Percentiles rank a stretch among this genome's conserved stretches.
These are phyloP conservation scores for Trachurus trachurus DNA, from an alignment of 2,797 vertebrate genomes.

Conservation along the genomic window DNA sequence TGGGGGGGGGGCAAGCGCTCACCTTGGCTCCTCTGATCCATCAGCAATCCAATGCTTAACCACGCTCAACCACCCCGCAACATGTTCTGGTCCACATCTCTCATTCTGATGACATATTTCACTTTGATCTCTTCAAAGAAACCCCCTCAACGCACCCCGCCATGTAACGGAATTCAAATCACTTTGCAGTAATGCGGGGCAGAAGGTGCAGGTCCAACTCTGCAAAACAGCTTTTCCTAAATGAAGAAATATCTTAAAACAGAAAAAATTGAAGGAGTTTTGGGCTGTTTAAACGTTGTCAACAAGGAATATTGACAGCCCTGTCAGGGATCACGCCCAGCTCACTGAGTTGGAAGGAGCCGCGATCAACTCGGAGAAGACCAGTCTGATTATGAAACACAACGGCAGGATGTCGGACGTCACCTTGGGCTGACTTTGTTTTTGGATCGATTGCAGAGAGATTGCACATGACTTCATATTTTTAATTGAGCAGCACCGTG, in stretches of 20 bases:
- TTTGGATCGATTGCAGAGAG: slow-evolving; percentile 79
- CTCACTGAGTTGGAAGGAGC: slow-evolving; percentile 37
- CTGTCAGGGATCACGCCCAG: slow-evolving; percentile 23
- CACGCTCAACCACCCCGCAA: slow-evolving; percentile 21
- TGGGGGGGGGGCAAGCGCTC: slow-evolving; percentile 45
- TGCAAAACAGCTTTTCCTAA: not conserved
- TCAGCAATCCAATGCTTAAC: slow-evolving; percentile 38
- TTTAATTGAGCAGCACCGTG: slow-evolving; percentile 83
- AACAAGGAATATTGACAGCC: slow-evolving; percentile 28
- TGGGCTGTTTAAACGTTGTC: slow-evolving; percentile 8
- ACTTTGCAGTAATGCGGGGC: slow-evolving; percentile 9
- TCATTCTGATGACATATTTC: slow-evolving; percentile 50
- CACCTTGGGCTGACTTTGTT: slow-evolving; percentile 87
- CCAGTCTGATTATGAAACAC: slow-evolving; percentile 62
- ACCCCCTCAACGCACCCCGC: not conserved
- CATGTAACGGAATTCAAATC: slow-evolving; percentile 32
- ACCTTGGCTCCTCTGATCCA: slow-evolving; percentile 46
- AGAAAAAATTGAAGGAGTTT: slow-evolving; percentile 2
- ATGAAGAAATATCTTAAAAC: not conserved
- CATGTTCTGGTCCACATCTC: slow-evolving; percentile 23
- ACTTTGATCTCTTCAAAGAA: slow-evolving; percentile 68
- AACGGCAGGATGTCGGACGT: slow-evolving; percentile 49
- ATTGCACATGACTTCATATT: slow-evolving; percentile 77
- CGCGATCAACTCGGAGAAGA: slow-evolving; percentile 48
- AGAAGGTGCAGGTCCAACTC: not conserved